Percentiles rank a stretch among this genome's conserved stretches.
Conservation (phyloP, 2,113 vertebrate species). For the Platichthys stellatus region DNA sequence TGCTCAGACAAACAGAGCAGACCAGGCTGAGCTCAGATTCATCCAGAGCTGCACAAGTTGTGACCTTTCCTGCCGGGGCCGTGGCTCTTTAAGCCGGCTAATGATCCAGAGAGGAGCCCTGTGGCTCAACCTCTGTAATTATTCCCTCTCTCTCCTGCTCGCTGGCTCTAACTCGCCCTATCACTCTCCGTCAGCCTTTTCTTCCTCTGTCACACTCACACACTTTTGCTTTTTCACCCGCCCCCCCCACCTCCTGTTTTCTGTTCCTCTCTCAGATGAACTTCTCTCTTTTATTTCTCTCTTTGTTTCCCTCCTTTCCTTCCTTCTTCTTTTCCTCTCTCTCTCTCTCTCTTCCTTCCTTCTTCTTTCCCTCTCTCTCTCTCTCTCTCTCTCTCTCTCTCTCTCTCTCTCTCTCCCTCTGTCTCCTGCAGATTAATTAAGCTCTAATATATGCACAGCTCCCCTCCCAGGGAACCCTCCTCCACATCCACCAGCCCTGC, state of each 20-base stretch:
- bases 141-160: constrained; percentile 48
- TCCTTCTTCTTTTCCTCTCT: constrained; percentile 14
- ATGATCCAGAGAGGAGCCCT: constrained; percentile 69
- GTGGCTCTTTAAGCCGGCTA: constrained; percentile 68
- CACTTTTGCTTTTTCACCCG: too few species aligned
- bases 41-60: constrained; percentile 25
- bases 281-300: not conserved
- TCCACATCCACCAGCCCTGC: constrained; percentile 41
- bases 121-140: constrained; percentile 73
- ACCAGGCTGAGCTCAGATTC: constrained; percentile 3
- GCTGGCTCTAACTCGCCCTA: constrained; percentile 36
- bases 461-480: constrained; percentile 49
- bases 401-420: constrained; percentile 6
- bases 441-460: constrained; percentile 55
- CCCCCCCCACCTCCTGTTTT: constrained; percentile 30
- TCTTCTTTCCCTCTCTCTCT: constrained; percentile 1
- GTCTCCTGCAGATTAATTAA: constrained; percentile 71
- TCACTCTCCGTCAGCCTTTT: constrained; percentile 54
- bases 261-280: constrained; percentile 39
- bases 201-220: constrained; percentile 27
- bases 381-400: too few species aligned
- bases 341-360: not conserved
- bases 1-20: constrained; percentile 42
- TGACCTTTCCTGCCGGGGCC: constrained; percentile 62
- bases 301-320: constrained; percentile 4